A percentile compares a stretch with the other conserved stretches of the same genome.
These are phyloP conservation scores for Litoditis marina DNA, from an alignment of 2,888 invertebrate genomes.

Conservation along the genomic window DNA sequence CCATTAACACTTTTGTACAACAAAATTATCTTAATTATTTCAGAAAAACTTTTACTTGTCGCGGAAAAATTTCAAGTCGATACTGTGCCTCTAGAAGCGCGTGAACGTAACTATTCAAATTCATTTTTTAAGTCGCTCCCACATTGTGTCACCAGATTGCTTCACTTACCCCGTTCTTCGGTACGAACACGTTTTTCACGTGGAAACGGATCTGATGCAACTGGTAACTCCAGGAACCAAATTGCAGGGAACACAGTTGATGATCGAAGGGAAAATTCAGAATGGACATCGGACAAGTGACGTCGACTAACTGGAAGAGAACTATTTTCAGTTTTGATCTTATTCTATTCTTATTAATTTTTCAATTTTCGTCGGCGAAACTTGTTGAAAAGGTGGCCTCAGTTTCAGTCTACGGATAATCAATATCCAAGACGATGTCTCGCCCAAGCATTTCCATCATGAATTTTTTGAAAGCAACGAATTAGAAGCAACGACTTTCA, in stretches of 20 bases:
- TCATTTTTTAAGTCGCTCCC: not conserved
- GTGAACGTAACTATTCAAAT: not conserved
- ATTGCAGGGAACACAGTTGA: slow-evolving; percentile 44
- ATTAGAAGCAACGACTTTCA: no score
- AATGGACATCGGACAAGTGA: slow-evolving; percentile 45
- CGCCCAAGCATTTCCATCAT: no score
- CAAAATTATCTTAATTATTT: no score
- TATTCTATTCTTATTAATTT: no score
- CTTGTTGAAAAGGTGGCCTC: not conserved
- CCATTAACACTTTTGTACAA: no score
- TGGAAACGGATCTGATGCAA: slow-evolving; percentile 36
- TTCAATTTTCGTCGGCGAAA: no score
- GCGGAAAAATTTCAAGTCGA: no score
- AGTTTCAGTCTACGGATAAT: no score
- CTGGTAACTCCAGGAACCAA: slow-evolving; percentile 49
- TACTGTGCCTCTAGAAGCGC: no score
- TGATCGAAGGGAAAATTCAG: slow-evolving; percentile 46
- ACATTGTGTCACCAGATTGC: not conserved
- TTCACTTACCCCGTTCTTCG: slow-evolving; percentile 15
- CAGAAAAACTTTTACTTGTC: not conserved
- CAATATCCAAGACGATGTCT: no score
- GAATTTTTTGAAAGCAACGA: no score
- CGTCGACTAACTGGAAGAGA: slow-evolving; percentile 37
- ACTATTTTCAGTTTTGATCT: not conserved
- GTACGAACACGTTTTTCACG: slow-evolving; percentile 32